Percentiles rank a stretch among this genome's conserved stretches.
phyloP scores from a whole-genome alignment of 2,113 vertebrate genomes.

The Theristicus caerulescens region DNA sequence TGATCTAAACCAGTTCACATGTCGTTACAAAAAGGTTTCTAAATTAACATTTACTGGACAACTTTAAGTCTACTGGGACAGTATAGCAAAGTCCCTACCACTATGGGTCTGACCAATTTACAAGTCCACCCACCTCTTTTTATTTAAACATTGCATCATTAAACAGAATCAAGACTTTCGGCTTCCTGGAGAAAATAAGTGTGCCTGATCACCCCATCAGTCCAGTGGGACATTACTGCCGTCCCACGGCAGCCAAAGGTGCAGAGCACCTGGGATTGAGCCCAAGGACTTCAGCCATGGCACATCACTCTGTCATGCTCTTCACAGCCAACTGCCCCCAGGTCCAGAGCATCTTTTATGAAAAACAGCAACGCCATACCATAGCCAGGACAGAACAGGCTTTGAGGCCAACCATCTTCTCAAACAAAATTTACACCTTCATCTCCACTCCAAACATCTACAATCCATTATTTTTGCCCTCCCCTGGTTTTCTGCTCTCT shows the following conservation, averaged over 20 bases:
- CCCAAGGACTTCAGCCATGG: constrained; percentile 4
- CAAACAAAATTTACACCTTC: background rate
- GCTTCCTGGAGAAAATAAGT: background rate
- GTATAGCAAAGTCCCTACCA: background rate
- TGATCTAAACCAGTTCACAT: background rate
- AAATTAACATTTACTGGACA: background rate
- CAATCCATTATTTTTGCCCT: background rate
- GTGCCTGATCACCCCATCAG: background rate
- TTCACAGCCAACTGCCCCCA: background rate
- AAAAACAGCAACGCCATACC: background rate
- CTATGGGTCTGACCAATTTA: background rate
- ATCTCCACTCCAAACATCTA: background rate
- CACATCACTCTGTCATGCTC: background rate
- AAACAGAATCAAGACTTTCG: background rate
- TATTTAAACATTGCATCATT: background rate
- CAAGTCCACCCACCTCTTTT: background rate
- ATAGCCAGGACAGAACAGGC: background rate
- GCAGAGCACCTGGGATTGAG: background rate
- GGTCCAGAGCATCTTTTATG: background rate
- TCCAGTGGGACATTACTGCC: background rate
- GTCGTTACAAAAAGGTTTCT: background rate
- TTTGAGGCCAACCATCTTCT: background rate
- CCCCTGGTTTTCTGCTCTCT: background rate
- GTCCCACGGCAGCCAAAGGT: background rate
- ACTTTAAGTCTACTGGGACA: background rate